Percentiles rank a stretch among this genome's conserved stretches.
Conservation (phyloP, 2,113 vertebrate genomes). For the Brienomyrus brachyistius region DNA sequence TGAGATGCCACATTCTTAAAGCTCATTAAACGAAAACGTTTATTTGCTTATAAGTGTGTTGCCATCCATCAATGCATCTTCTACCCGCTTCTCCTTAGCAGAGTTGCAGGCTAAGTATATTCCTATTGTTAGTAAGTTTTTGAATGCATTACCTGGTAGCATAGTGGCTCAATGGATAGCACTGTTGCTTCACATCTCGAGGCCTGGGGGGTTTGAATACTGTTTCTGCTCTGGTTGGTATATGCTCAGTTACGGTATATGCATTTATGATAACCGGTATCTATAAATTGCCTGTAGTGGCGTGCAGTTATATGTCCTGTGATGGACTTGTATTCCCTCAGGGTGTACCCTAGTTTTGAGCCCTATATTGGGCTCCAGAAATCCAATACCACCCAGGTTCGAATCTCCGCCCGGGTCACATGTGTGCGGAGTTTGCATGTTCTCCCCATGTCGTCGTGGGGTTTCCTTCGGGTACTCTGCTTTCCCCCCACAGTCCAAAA, state of each 20-base stretch:
- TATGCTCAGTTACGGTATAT: neutral
- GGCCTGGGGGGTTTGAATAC: neutral
- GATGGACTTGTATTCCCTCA: neutral
- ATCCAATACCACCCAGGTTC: neutral
- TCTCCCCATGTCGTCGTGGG: no score
- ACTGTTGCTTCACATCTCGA: neutral
- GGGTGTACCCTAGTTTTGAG: neutral
- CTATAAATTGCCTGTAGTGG: neutral
- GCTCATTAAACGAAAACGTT: neutral
- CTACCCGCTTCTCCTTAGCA: neutral
- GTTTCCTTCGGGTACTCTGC: no score
- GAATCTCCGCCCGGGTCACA: no score
- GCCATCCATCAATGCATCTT: neutral
- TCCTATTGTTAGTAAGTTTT: neutral
- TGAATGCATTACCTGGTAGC: no score
- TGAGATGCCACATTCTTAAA: neutral
- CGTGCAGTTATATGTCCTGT: neutral
- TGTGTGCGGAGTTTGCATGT: no score
- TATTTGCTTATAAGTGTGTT: neutral
- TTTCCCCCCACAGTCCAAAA: no score
- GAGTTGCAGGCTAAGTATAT: neutral
- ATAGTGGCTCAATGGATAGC: neutral
- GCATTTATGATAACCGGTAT: neutral
- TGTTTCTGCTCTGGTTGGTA: neutral
- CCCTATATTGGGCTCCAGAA: neutral